Conservation (phyloP, 2,888 invertebrate species). For the Trachelus tabidus region DNA sequence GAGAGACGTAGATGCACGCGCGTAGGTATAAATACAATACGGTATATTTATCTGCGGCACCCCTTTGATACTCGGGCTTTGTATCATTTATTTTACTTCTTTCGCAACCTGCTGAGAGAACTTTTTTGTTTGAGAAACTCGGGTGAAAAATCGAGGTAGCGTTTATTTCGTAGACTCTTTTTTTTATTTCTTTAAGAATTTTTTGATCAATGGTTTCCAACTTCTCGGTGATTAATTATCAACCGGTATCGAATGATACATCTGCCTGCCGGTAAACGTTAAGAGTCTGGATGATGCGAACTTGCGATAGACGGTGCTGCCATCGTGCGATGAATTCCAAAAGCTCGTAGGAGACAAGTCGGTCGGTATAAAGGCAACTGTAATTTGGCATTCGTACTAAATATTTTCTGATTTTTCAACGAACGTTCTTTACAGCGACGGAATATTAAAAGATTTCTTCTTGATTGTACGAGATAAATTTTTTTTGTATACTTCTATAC, state of each 20-base stretch:
- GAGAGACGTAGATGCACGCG: neutral
- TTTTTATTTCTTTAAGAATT: neutral
- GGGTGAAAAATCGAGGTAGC: neutral
- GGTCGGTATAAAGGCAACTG: neutral
- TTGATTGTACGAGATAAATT: neutral
- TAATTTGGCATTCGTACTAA: neutral
- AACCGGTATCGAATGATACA: neutral
- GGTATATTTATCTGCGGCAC: neutral
- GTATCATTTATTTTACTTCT: neutral
- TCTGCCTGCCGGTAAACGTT: neutral
- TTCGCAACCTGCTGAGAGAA: neutral
- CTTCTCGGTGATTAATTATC: neutral
- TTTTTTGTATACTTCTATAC: too few species aligned
- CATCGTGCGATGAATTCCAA: neutral
- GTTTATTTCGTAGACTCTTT: neutral
- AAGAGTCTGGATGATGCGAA: too few species aligned
- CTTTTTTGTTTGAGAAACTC: neutral
- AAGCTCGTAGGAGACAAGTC: neutral
- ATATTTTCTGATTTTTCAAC: neutral
- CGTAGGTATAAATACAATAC: neutral
- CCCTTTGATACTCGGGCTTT: neutral
- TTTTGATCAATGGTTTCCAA: neutral
- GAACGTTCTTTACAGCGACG: neutral
- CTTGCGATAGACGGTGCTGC: neutral
- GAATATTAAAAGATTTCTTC: neutral